Evolutionary conservation across 2,113 vertebrate genomes (phyloP).

Genomic region (Chiloscyllium plagiosum): DNA sequence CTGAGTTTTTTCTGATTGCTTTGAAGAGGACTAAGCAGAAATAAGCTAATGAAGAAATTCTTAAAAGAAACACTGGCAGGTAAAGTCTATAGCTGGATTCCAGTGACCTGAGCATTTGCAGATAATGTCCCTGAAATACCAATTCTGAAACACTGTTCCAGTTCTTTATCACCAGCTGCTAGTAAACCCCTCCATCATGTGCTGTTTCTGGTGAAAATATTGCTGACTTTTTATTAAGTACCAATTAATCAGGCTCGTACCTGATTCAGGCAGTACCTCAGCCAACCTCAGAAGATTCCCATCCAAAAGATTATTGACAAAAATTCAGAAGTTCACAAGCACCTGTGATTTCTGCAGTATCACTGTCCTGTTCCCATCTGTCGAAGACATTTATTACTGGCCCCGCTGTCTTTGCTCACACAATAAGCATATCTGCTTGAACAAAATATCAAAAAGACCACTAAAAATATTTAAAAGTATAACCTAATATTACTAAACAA

Average conservation of each 20-base stretch:
- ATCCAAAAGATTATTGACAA: neutral
- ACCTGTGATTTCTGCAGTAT: neutral
- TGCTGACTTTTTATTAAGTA: no score
- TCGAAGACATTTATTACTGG: neutral
- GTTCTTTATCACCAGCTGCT: neutral
- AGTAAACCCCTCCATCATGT: neutral
- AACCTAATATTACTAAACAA: neutral
- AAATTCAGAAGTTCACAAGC: neutral
- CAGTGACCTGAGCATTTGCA: neutral
- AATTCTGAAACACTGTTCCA: neutral
- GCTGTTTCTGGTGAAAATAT: neutral
- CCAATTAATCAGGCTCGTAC: neutral
- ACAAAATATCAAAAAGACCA: neutral
- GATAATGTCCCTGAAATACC: neutral
- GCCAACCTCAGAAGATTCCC: neutral
- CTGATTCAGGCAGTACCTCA: neutral
- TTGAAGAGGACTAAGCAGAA: neutral
- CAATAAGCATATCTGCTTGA: neutral
- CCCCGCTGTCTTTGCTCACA: neutral
- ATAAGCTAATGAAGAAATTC: neutral
- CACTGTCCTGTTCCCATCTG: neutral
- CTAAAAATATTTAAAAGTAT: neutral
- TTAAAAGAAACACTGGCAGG: neutral
- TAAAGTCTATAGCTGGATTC: neutral
- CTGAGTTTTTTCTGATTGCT: neutral